Conservation (phyloP, 2,797 vertebrate genomes). For the Halcyon smyrnensis region DNA sequence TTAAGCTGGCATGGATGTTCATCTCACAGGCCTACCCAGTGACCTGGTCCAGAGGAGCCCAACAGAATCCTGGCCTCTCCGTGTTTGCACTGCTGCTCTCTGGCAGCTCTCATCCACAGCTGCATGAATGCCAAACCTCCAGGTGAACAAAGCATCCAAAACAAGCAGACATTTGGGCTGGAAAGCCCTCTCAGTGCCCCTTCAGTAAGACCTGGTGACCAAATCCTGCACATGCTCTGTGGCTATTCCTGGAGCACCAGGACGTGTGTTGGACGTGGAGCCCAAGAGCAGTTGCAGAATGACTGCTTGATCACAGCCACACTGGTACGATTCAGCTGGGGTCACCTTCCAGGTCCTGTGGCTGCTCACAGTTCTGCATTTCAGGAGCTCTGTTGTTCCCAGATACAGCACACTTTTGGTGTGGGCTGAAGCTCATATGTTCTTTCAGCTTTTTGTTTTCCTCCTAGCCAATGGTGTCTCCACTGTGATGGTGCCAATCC, state of each 20-base stretch:
- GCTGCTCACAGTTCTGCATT: not conserved
- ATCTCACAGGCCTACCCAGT: no score
- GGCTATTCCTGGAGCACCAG: not conserved
- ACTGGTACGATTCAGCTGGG: not conserved
- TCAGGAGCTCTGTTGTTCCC: not conserved
- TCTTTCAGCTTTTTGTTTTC: not conserved
- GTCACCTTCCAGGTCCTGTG: not conserved
- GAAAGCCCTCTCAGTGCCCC: not conserved
- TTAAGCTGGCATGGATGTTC: not conserved
- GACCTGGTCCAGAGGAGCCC: not conserved
- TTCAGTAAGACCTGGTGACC: not conserved
- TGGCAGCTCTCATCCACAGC: not conserved
- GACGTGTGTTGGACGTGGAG: rapidly evolving
- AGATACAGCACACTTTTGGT: not conserved
- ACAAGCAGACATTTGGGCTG: not conserved
- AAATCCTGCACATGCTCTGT: not conserved
- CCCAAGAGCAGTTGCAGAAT: not conserved
- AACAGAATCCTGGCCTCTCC: not conserved
- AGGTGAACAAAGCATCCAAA: not conserved
- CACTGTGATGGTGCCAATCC: not conserved
- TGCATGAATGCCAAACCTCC: not conserved
- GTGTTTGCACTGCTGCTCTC: not conserved
- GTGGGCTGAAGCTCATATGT: not conserved
- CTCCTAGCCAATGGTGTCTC: not conserved
- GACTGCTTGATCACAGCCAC: not conserved